Evolutionary conservation across 2,888 invertebrate species (phyloP).

Genomic region (Crematogaster levior): DNA sequence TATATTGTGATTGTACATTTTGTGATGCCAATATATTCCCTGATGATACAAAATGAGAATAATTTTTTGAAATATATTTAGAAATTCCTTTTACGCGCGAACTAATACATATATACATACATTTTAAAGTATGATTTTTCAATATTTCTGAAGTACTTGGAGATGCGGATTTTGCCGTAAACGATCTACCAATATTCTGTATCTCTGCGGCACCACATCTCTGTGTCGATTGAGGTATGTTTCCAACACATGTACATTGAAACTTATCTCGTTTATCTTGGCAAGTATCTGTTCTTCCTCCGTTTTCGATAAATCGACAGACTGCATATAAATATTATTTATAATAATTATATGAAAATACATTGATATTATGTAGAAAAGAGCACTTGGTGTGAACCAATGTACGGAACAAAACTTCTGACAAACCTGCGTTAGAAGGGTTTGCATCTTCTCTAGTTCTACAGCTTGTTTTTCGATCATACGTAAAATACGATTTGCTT

Average conservation of each 20-base stretch:
- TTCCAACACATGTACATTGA: constrained; percentile 88
- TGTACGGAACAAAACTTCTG: not conserved
- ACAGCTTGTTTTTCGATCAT: constrained; percentile 88
- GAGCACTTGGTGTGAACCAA: not conserved
- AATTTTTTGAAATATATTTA: constrained; percentile 16
- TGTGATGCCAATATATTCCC: constrained; percentile 16
- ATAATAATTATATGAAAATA: constrained; percentile 11
- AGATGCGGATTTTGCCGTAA: constrained; percentile 64
- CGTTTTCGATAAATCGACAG: constrained; percentile 87
- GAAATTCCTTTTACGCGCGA: not conserved
- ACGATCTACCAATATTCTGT: constrained; percentile 82
- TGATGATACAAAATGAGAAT: constrained; percentile 13
- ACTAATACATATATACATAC: not conserved
- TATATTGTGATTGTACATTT: constrained; percentile 45
- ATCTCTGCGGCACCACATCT: constrained; percentile 87
- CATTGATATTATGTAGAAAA: not conserved
- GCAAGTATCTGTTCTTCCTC: constrained; percentile 88
- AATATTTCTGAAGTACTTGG: constrained; percentile 3
- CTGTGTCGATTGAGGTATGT: constrained; percentile 88
- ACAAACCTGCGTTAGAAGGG: constrained; percentile 86
- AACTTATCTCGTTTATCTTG: constrained; percentile 86
- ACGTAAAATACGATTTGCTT: constrained; percentile 89
- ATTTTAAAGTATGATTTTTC: not conserved
- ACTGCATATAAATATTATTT: constrained; percentile 62
- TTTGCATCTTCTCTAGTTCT: constrained; percentile 87